These are phyloP conservation scores for Ctenoplectra terminalis DNA, from an alignment of 1,140 invertebrate species.

Conservation along the genomic window DNA sequence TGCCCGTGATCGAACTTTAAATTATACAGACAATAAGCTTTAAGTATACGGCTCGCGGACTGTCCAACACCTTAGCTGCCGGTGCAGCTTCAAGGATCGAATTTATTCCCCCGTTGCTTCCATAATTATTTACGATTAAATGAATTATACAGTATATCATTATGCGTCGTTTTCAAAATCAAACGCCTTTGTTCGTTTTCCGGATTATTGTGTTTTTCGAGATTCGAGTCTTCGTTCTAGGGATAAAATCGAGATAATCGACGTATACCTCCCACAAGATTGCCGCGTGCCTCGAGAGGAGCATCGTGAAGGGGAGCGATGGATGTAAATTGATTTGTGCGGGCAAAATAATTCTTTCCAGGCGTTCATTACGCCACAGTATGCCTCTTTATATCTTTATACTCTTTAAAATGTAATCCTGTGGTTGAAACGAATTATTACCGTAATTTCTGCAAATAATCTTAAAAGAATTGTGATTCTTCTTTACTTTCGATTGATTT, in stretches of 20 bases:
- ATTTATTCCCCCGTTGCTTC: slow-evolving; percentile 46
- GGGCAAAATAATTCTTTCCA: neutral
- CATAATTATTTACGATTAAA: slow-evolving; percentile 64
- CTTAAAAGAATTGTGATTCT: neutral
- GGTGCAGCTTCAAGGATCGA: slow-evolving; percentile 20
- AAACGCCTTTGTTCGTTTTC: slow-evolving; percentile 46
- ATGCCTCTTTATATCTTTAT: neutral
- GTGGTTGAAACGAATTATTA: neutral
- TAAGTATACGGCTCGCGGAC: slow-evolving; percentile 28
- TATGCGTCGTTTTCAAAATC: slow-evolving; percentile 34
- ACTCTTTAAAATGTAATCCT: neutral
- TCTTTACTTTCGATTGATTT: neutral
- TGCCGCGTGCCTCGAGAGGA: neutral
- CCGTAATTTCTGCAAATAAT: neutral
- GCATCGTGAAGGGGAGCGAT: neutral
- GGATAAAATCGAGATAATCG: slow-evolving; percentile 46
- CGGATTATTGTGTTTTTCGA: slow-evolving; percentile 43
- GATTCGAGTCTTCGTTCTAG: neutral
- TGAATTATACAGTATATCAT: slow-evolving; percentile 61
- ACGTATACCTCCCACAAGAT: slow-evolving; percentile 33
- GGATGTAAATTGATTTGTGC: slow-evolving; percentile 17
- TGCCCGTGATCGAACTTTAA: slow-evolving; percentile 43
- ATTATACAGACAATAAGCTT: slow-evolving; percentile 45
- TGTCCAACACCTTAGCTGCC: slow-evolving; percentile 43
- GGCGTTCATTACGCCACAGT: neutral